A percentile compares a stretch with the other conserved stretches of the same genome.
These are phyloP conservation scores for Anabacerthia variegaticeps DNA, from an alignment of 2,797 vertebrate species.

Conservation along the genomic window DNA sequence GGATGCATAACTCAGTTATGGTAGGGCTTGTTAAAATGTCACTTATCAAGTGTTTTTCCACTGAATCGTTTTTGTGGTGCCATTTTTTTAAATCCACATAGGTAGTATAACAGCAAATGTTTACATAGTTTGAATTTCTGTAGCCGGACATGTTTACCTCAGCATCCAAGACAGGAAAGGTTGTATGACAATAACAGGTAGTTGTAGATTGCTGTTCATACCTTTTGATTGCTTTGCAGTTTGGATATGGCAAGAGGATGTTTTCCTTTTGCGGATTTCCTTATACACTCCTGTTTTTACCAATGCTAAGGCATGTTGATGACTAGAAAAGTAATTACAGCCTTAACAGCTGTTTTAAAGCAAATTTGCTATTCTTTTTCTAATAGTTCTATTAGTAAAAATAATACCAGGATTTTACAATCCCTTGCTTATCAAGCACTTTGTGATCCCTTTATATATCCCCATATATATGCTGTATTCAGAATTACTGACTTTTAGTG, in stretches of 20 bases:
- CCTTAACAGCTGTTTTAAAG: not conserved
- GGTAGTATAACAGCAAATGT: not conserved
- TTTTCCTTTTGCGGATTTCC: not conserved
- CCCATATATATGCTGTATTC: accelerated
- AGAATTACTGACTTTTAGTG: not conserved
- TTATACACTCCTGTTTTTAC: not conserved
- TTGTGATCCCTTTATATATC: accelerated
- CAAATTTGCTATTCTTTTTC: not conserved
- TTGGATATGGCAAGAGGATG: not conserved
- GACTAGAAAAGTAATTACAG: not conserved
- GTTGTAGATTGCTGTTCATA: not conserved
- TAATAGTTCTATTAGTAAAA: not conserved
- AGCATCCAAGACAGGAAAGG: not conserved
- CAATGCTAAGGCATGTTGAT: accelerated
- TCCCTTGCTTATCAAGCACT: not conserved
- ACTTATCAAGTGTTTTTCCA: not conserved
- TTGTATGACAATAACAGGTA: not conserved
- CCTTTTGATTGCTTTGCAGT: not conserved
- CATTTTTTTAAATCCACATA: not conserved
- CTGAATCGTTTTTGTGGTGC: not conserved
- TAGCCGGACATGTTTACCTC: not conserved
- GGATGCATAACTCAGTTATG: not conserved
- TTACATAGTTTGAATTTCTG: not conserved
- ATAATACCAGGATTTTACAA: not conserved
- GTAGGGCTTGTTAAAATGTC: not conserved